Evolutionary conservation across 2,113 vertebrate genomes (phyloP), one percentile per base, ranked within the genome.

Genomic region (Tor tambroides): DNA sequence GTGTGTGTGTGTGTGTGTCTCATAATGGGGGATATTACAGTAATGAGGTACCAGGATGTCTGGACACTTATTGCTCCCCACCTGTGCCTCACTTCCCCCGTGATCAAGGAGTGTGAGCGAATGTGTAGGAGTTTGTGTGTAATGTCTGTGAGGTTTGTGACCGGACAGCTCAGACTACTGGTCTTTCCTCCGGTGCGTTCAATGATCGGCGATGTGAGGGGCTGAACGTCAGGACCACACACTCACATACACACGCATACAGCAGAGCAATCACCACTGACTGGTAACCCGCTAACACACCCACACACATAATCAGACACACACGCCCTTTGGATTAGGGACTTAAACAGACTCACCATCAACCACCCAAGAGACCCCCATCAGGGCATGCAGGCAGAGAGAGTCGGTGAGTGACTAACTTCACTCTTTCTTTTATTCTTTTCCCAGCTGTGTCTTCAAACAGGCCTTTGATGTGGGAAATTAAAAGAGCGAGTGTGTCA

Each of bases 371-470:
- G 91, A 94, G 95, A 94, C 95, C 95, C 94, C 94, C 95, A 95
- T 94, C 91, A 92, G 89, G 89, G 93, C 88, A 91, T 82, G 85
- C 90, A 88, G 86, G 90, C 91, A 90, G 93, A 87, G 89, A 92
- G 93, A 71, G 92, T 94, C 91, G 91, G 94, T 94, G 94, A 95
- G 95, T 96, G 95, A 95, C 95, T 95, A 95, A 95, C 93, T 94
- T 95, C 93, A 95, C 94, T 95, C 94, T 94, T 94, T 95, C 94
- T 95, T 95, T 95, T 95, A 94, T 95, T 96, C 94, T 94, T 92
- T 93, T 93, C 93, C 94, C 95, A 96, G 95, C 95, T 96, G 95
- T 94, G 94, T 93, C 95, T 96, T 96, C 95, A 96, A 96, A 96
- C 94, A 83, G 80, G 78, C 83, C 93, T 96, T 95, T 96, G 94